phyloP scores from a whole-genome alignment of 2,888 invertebrate genomes.

The Prosapia bicincta region DNA sequence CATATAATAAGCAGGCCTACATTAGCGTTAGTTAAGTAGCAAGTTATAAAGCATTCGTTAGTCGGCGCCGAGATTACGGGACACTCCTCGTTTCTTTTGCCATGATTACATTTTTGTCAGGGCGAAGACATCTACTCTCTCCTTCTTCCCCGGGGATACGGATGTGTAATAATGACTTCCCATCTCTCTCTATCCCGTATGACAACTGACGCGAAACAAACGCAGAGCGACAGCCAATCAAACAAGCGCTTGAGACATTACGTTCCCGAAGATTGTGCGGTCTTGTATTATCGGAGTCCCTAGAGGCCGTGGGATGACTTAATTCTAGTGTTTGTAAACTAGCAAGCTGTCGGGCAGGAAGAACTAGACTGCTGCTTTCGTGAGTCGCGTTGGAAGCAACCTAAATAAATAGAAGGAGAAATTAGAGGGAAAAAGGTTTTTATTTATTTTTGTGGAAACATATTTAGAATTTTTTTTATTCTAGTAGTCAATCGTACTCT shows the following conservation, averaged over 20 bases:
- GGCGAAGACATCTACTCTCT: not conserved
- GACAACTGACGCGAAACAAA: conserved; percentile 17
- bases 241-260: not conserved
- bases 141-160: not conserved
- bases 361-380: too few relatives aligned
- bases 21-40: not conserved
- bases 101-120: not conserved
- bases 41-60: not conserved
- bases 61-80: too few relatives aligned
- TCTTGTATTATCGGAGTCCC: not conserved
- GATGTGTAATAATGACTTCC: not conserved
- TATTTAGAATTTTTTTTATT: too few relatives aligned
- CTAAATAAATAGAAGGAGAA: too few relatives aligned
- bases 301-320: too few relatives aligned
- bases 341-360: too few relatives aligned
- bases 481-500: too few relatives aligned
- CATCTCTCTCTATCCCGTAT: not conserved
- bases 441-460: too few relatives aligned
- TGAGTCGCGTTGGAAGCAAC: too few relatives aligned
- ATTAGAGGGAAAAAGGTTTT: too few relatives aligned
- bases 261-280: not conserved
- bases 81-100: not conserved
- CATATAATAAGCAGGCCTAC: too few relatives aligned
- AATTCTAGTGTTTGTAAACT: too few relatives aligned
- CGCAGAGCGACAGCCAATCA: conserved; percentile 14